A percentile compares a stretch with the other conserved stretches of the same genome.
Conservation (phyloP, 2,113 vertebrate species). For the Podarcis raffonei region DNA sequence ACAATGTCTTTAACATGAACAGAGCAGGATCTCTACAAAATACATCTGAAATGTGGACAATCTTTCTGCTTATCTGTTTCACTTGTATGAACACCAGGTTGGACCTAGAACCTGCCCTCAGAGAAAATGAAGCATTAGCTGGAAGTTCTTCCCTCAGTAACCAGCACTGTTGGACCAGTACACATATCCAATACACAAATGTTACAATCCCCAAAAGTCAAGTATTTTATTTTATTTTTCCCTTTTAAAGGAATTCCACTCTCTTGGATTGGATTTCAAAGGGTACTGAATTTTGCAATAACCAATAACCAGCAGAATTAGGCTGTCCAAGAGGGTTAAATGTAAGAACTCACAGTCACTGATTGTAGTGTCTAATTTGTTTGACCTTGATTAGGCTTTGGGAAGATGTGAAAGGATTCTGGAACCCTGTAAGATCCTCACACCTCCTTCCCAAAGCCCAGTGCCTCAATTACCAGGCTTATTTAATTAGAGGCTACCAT, state of each 20-base stretch:
- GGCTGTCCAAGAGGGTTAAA: neutral
- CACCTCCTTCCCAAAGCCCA: too few relatives aligned
- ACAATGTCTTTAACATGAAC: neutral
- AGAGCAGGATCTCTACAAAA: too few relatives aligned
- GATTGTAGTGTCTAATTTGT: too few relatives aligned
- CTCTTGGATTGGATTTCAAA: neutral
- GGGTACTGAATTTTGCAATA: neutral
- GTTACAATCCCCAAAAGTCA: neutral
- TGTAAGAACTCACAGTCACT: neutral
- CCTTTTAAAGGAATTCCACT: neutral
- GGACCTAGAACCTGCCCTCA: too few relatives aligned
- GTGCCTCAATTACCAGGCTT: too few relatives aligned
- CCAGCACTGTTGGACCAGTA: neutral
- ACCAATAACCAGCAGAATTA: neutral
- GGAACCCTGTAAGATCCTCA: too few relatives aligned
- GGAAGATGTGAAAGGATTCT: too few relatives aligned
- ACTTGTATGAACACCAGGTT: neutral
- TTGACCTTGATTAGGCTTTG: too few relatives aligned
- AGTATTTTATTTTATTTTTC: too few relatives aligned
- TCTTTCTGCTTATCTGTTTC: neutral
- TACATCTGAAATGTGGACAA: neutral
- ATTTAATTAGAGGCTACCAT: too few relatives aligned
- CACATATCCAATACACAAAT: neutral
- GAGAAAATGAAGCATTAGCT: neutral
- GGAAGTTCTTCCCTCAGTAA: neutral